Evolutionary conservation across 2,888 invertebrate species (phyloP).

Genomic region (Aspidiotus destructor): DNA sequence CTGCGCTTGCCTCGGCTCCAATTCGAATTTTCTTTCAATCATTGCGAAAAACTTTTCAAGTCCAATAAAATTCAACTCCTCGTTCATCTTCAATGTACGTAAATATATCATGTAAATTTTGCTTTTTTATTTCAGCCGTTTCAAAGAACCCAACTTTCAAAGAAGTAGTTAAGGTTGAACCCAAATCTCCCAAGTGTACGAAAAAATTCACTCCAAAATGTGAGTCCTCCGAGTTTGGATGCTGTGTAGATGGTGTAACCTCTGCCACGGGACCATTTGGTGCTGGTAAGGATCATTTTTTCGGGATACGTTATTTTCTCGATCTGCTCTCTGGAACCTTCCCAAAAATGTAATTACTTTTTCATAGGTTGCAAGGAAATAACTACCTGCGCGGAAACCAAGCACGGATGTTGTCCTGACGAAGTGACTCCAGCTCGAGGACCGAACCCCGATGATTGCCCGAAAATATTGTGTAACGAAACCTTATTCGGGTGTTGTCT

Average conservation of each 20-base stretch:
- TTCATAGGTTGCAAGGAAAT: constrained; percentile 56
- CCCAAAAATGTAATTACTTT: not conserved
- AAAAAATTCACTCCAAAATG: constrained; percentile 50
- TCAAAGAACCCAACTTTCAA: too few relatives aligned
- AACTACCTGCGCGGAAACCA: constrained; percentile 64
- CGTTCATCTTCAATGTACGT: too few relatives aligned
- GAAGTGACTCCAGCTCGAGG: constrained; percentile 68
- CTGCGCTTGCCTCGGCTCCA: too few relatives aligned
- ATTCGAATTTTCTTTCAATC: too few relatives aligned
- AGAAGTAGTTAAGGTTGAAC: too few relatives aligned
- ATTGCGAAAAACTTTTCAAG: too few relatives aligned
- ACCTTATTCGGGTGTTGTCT: constrained; percentile 80
- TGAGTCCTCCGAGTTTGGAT: constrained; percentile 59
- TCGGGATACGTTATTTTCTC: too few relatives aligned
- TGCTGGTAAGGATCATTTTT: constrained; percentile 46
- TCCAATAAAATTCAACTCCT: too few relatives aligned
- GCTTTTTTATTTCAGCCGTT: too few relatives aligned
- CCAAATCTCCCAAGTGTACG: constrained; percentile 46
- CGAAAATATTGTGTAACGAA: constrained; percentile 58
- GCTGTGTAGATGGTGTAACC: constrained; percentile 71
- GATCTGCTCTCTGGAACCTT: too few relatives aligned
- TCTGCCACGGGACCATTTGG: constrained; percentile 72
- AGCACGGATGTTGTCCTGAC: constrained; percentile 73
- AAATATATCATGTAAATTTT: too few relatives aligned
- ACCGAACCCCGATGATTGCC: constrained; percentile 63